These are phyloP conservation scores for Neopipo cinnamomea DNA, from an alignment of 2,113 vertebrate genomes.

Conservation along the genomic window DNA sequence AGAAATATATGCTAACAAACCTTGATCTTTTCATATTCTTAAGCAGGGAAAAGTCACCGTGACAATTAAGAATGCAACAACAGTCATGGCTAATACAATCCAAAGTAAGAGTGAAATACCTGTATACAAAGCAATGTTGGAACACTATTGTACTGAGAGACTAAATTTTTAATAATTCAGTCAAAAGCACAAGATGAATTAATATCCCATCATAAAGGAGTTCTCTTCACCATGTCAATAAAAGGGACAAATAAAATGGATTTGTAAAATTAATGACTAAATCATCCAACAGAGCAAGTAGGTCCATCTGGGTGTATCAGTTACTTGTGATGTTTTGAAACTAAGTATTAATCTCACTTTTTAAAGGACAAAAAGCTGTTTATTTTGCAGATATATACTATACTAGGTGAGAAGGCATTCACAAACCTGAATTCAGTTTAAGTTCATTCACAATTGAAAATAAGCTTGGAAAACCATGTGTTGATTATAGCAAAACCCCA, in stretches of 20 bases:
- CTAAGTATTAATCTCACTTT: background rate
- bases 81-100: background rate
- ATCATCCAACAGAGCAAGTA: background rate
- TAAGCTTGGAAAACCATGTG: background rate
- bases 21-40: background rate
- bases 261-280: background rate
- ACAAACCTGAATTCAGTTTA: background rate
- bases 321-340: background rate
- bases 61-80: background rate
- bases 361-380: background rate
- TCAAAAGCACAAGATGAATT: background rate
- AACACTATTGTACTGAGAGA: background rate
- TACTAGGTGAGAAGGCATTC: background rate
- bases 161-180: background rate
- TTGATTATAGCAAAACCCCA: background rate
- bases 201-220: background rate
- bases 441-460: background rate
- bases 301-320: background rate
- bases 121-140: background rate
- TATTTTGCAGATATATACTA: background rate
- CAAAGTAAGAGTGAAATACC: background rate
- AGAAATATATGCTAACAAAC: background rate
- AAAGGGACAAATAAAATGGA: background rate
- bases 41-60: background rate
- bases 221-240: background rate